Base-by-base conservation (phyloP, 2,797 vertebrate species). In the Chromis chromis region DNA sequence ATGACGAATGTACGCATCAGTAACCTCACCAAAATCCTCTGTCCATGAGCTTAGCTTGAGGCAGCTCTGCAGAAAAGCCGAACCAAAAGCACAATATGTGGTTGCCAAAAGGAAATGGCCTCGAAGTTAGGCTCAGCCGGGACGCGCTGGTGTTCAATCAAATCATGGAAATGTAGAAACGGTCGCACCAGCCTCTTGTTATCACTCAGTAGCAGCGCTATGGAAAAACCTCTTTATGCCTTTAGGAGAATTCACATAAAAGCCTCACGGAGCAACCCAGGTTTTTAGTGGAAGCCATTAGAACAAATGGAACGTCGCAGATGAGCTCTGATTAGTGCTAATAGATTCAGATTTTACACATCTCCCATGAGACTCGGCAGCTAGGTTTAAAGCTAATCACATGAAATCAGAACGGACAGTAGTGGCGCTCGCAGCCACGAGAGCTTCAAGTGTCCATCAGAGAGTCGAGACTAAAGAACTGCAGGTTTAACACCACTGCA, bases 1-100 rank as follows among this genome's bases (percentile, higher is more conserved):
- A 91, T 88, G 76, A 87, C 64, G 22, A 86, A 83, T 48, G 75
- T 80, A 89, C 83, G 76, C 79, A 90, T 84, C 83, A 66, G 79
- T 83, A n/a, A 84, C 80, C 75, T 81, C 36, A 84, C 84, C 87
- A 76, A 13, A 84, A 81, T 85, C 87, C 82, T 84, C 77, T 59
- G 78, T 86, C 83, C 71, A 39, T 57, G 64, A 90, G 84, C 82
- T 78, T 62, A 76, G 80, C 83, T 84, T 19, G 65, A 85, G 82
- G 84, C 72, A 55, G 65, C 17, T 76, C 78, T 83, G 85, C 76
- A 85, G 77, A 76, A 75, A 86, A 68, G 72, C 80, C 66, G 61
- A 70, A 77, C 78, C 70, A 85, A 79, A 89, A 81, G 79, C 68
- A 69, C 57, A 40, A 50, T 39, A 75, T 70, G 79, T 42, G 74